Conservation (phyloP, 1,140 invertebrate species). For the Formica exsecta region DNA sequence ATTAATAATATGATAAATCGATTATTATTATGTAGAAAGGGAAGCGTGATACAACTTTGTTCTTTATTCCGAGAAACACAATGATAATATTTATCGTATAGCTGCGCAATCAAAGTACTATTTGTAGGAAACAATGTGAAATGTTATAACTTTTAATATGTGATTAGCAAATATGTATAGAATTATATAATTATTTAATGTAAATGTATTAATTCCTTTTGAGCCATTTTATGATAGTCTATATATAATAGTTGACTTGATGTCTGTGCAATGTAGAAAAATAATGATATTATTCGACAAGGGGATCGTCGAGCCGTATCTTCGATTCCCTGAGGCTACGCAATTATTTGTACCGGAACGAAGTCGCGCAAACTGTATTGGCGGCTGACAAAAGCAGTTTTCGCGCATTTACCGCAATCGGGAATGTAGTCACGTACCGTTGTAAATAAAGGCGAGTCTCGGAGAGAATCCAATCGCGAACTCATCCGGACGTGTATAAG, state of each 20-base stretch:
- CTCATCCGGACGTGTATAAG: constrained; percentile 49
- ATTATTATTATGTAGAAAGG: background rate
- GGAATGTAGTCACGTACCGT: constrained; percentile 54
- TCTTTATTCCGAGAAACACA: background rate
- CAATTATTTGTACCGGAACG: background rate
- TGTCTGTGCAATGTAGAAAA: background rate
- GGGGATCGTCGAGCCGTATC: background rate
- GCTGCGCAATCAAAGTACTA: background rate
- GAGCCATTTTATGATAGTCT: background rate
- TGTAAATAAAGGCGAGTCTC: constrained; percentile 59
- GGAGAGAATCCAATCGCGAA: constrained; percentile 49
- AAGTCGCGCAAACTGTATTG: constrained; percentile 13
- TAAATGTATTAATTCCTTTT: background rate
- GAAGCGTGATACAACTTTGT: background rate
- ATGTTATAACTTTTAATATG: background rate
- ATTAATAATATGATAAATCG: background rate
- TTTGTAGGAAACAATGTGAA: background rate
- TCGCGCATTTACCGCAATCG: constrained; percentile 61
- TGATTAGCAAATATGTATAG: background rate
- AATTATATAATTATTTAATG: background rate
- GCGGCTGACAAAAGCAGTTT: constrained; percentile 45
- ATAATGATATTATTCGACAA: background rate
- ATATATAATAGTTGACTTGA: background rate
- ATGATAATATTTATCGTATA: background rate
- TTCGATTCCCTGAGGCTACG: constrained; percentile 6